Evolutionary conservation across 2,888 invertebrate species (phyloP).

Genomic region (Ennomos quercinarius): DNA sequence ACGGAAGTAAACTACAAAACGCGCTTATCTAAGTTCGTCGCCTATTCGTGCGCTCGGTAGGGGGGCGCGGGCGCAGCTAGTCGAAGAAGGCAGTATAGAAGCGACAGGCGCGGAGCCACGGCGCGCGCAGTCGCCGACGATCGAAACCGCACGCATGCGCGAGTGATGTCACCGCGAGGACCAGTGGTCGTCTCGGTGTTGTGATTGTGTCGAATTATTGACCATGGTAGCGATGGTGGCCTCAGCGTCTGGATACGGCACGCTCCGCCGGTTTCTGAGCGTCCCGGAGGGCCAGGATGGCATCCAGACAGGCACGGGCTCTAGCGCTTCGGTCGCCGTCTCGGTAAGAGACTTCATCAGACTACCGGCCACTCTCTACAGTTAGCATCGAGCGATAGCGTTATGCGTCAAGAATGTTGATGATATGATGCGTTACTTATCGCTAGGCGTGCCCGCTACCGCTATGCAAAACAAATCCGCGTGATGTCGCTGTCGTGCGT

Average conservation of each 20-base stretch:
- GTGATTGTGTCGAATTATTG: conserved; percentile 69
- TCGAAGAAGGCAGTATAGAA: conserved; percentile 53
- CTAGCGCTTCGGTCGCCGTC: conserved; percentile 76
- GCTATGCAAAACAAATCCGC: conserved; percentile 32
- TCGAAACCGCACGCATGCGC: conserved; percentile 47
- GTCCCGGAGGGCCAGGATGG: conserved; percentile 80
- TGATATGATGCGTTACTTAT: conserved; percentile 56
- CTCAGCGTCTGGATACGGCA: conserved; percentile 82
- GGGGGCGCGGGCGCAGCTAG: conserved; percentile 46
- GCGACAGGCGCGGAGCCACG: conserved; percentile 58
- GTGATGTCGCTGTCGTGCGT: conserved; percentile 34
- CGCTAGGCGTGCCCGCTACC: conserved; percentile 52
- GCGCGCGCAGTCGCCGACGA: conserved; percentile 67
- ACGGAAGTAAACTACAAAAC: conserved; percentile 52
- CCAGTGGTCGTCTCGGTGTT: conserved; percentile 61
- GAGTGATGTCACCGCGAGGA: conserved; percentile 72
- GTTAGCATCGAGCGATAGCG: conserved; percentile 48
- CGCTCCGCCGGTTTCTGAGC: conserved; percentile 80
- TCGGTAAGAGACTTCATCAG: conserved; percentile 68
- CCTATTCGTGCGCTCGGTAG: conserved; percentile 38
- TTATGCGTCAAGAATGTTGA: conserved; percentile 66
- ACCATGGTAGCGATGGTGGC: conserved; percentile 83
- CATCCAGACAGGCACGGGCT: conserved; percentile 64
- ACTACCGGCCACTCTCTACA: conserved; percentile 31
- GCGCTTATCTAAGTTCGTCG: conserved; percentile 62